phyloP scores from a whole-genome alignment of 2,113 vertebrate species.

The Hippoglossus stenolepis region DNA sequence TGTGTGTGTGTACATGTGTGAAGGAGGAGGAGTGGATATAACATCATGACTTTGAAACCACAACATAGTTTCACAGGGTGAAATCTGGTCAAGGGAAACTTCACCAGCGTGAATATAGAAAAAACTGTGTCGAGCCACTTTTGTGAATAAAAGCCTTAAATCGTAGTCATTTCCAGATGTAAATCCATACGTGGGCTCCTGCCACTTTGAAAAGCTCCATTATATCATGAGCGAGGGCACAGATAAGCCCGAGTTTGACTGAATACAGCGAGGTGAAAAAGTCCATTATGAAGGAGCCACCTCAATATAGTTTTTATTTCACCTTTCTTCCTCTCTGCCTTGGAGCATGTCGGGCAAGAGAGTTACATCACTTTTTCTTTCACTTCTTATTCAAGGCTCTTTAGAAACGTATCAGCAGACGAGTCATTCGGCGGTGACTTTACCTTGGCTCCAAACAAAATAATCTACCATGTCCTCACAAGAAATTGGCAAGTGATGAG shows the following conservation, averaged over 20 bases:
- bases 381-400: constrained; percentile 55
- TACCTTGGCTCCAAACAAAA: constrained; percentile 28
- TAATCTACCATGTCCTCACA: constrained; percentile 39
- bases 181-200: constrained; percentile 61
- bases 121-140: constrained; percentile 42
- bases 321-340: constrained; percentile 66
- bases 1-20: constrained; percentile 23
- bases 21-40: constrained; percentile 49
- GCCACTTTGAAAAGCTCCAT: constrained; percentile 73
- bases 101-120: constrained; percentile 3
- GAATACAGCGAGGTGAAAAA: constrained; percentile 70
- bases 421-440: constrained; percentile 2
- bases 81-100: constrained; percentile 63
- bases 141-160: constrained; percentile 67
- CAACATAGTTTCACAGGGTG: constrained; percentile 58
- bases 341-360: constrained; percentile 50
- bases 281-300: constrained; percentile 66
- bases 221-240: constrained; percentile 69
- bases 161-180: constrained; percentile 64
- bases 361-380: constrained; percentile 59
- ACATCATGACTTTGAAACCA: constrained; percentile 67
- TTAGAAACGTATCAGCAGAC: constrained; percentile 61
- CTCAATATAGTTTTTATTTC: constrained; percentile 67
- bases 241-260: constrained; percentile 75
- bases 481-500: constrained; percentile 36